phyloP scores from a whole-genome alignment of 2,113 vertebrate genomes.

The Melanerpes formicivorus region DNA sequence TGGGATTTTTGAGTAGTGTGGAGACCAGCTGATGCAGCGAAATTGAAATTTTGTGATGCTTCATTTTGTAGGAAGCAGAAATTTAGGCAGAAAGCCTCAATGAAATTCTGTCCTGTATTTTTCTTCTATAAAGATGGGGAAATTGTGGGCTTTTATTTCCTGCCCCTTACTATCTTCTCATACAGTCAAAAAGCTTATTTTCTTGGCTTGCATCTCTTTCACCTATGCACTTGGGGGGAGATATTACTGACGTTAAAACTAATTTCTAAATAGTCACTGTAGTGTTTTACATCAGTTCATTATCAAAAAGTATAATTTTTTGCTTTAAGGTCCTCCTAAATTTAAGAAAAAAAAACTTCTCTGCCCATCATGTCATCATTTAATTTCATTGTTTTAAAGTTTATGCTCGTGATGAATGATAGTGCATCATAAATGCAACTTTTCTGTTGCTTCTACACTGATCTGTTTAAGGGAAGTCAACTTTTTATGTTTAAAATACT shows the following conservation, averaged over 20 bases:
- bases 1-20: background rate
- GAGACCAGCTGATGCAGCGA: background rate
- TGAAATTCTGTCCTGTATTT: background rate
- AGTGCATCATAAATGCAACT: background rate
- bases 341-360: background rate
- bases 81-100: background rate
- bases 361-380: accelerated
- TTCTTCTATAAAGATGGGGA: background rate
- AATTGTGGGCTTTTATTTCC: background rate
- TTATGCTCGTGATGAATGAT: background rate
- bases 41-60: background rate
- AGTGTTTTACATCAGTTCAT: background rate
- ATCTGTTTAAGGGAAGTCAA: background rate
- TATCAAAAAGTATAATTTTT: background rate
- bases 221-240: accelerated
- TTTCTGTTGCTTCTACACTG: background rate
- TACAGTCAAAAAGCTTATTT: background rate
- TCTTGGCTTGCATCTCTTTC: background rate
- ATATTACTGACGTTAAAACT: background rate
- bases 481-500: background rate
- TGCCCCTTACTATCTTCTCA: background rate
- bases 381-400: background rate
- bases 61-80: background rate
- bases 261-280: background rate
- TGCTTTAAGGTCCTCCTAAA: background rate